Conservation (phyloP, 2,888 invertebrate species). For the Drosophila stalkeri region DNA sequence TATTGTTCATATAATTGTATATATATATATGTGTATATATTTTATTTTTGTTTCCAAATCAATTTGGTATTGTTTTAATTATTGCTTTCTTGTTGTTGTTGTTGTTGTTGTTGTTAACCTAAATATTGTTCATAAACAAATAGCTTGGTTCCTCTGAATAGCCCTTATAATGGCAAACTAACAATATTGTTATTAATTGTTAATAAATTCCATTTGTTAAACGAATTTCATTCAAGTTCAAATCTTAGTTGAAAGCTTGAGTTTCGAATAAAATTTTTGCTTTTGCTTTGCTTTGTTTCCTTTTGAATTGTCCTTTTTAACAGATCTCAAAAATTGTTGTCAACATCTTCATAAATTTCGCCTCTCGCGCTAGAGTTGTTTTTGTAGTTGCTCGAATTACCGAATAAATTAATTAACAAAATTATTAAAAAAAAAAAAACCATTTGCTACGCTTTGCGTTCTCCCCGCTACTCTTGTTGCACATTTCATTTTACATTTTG, state of each 20-base stretch:
- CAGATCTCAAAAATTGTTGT: conserved; percentile 22
- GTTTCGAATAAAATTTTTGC: conserved; percentile 31
- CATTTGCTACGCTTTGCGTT: conserved; percentile 59
- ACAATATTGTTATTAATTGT: conserved; percentile 8
- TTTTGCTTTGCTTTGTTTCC: conserved; percentile 12
- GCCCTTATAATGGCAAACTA: conserved; percentile 17
- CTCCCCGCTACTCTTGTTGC: conserved; percentile 45
- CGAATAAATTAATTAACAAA: conserved; percentile 74
- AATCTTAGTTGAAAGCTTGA: conserved; percentile 21
- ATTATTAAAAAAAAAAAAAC: conserved; percentile 63
- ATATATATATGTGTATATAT: neutral
- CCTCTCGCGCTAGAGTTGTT: conserved; percentile 68
- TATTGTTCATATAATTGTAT: neutral
- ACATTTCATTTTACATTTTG: conserved; percentile 66
- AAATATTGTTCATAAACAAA: conserved; percentile 34
- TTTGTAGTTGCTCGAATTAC: conserved; percentile 55
- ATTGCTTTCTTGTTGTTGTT: conserved; percentile 46
- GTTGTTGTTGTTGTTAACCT: conserved; percentile 40
- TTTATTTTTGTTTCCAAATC: conserved; percentile 3
- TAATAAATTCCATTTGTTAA: conserved; percentile 21
- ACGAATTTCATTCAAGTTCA: conserved; percentile 20
- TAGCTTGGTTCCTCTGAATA: conserved; percentile 31
- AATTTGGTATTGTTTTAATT: conserved; percentile 44
- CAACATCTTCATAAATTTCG: conserved; percentile 32
- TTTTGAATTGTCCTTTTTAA: conserved; percentile 22